A percentile compares a stretch with the other conserved stretches of the same genome.
These are phyloP conservation scores for Crambe crambe DNA, from an alignment of 37 sponge, comb jelly and placozoan genomes.

Conservation along the genomic window DNA sequence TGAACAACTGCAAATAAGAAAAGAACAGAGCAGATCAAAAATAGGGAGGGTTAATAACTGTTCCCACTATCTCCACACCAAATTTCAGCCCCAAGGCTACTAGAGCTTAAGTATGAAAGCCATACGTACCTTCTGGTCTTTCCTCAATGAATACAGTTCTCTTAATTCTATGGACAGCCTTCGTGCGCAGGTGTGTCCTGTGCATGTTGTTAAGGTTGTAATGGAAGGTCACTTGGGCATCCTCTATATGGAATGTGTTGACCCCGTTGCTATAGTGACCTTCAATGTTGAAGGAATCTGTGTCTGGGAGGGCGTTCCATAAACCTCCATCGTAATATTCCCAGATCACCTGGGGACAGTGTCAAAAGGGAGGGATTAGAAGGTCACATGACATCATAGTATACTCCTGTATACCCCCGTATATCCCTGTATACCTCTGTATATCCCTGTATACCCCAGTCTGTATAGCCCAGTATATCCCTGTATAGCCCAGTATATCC, in stretches of 20 bases:
- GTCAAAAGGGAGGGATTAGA: not conserved
- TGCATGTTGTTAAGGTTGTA: conserved; percentile 59
- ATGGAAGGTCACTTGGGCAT: conserved; percentile 28
- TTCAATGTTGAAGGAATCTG: conserved; percentile 44
- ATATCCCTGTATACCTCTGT: no score
- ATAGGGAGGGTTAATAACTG: no score
- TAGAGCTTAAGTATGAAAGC: not conserved
- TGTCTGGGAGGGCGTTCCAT: conserved; percentile 65
- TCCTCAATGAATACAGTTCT: conserved; percentile 55
- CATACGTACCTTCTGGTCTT: conserved; percentile 47
- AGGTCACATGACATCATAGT: not conserved
- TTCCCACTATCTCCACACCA: no score
- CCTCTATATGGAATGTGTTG: conserved; percentile 44
- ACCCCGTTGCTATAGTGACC: conserved; percentile 38
- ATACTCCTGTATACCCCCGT: no score
- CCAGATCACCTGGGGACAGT: conserved; percentile 67
- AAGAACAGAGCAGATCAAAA: not conserved
- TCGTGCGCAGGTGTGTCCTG: conserved; percentile 42
- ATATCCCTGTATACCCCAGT: no score
- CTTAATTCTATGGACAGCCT: conserved; percentile 56
- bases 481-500: no score
- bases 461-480: no score
- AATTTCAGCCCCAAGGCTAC: not conserved
- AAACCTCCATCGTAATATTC: conserved; percentile 71
- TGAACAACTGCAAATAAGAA: conserved; percentile 32